These are phyloP conservation scores for Xestia ashworthii DNA, from an alignment of 2,888 invertebrate species.

Conservation along the genomic window DNA sequence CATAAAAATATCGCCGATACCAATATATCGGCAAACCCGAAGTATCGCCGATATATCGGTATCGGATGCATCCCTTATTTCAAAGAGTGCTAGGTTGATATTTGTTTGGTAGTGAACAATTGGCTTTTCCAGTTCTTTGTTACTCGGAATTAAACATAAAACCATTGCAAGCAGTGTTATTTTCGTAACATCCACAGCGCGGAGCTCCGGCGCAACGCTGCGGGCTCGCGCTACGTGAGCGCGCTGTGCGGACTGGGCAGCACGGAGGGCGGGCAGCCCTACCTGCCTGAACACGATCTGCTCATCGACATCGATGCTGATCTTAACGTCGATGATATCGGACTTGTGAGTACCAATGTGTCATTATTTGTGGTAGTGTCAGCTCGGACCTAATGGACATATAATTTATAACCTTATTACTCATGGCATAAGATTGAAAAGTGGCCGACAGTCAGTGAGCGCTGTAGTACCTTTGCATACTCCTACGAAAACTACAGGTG, in stretches of 20 bases:
- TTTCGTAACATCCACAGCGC: slow-evolving; percentile 81
- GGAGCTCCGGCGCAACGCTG: slow-evolving; percentile 93
- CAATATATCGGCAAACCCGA: no score
- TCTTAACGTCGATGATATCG: slow-evolving; percentile 92
- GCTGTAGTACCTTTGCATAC: no score
- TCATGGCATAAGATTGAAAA: no score
- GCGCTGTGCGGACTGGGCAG: slow-evolving; percentile 96
- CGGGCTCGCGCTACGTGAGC: slow-evolving; percentile 93
- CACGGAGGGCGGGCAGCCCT: slow-evolving; percentile 88
- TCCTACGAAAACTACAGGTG: no score
- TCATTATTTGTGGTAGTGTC: background rate
- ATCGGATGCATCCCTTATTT: no score
- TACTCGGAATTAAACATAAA: background rate
- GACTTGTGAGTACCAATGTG: slow-evolving; percentile 84
- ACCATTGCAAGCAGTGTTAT: background rate
- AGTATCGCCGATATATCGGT: no score
- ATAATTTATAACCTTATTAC: no score
- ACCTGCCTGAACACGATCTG: slow-evolving; percentile 96
- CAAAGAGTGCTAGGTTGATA: background rate
- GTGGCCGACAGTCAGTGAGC: no score
- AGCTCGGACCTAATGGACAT: background rate
- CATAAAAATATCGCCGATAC: no score
- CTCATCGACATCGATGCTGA: slow-evolving; percentile 94
- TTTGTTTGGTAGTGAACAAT: background rate
- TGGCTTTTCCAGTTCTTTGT: background rate